A percentile compares a stretch with the other conserved stretches of the same genome.
Conservation (phyloP, 2,888 invertebrate genomes). For the Adineta ricciae region DNA sequence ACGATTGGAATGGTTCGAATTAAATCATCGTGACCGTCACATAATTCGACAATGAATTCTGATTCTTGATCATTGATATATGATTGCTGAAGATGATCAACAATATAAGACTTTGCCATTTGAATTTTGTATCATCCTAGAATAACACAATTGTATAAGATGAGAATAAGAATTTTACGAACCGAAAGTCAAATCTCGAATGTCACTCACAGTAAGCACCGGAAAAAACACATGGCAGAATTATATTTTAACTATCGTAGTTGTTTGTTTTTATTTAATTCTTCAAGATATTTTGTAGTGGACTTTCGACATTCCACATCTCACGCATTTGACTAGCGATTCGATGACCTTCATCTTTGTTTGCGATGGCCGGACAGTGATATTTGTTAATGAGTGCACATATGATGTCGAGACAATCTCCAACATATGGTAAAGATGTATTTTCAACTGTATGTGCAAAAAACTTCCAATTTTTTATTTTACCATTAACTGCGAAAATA, state of each 20-base stretch:
- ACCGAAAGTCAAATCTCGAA: too few species aligned
- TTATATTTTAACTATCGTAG: too few species aligned
- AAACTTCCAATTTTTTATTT: neutral
- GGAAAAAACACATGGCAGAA: too few species aligned
- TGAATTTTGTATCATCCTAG: too few species aligned
- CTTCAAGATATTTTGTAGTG: too few species aligned
- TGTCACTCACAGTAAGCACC: too few species aligned
- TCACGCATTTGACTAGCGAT: too few species aligned
- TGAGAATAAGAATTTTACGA: too few species aligned
- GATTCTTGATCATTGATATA: neutral
- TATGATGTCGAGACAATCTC: neutral
- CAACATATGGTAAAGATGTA: neutral
- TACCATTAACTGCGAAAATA: neutral
- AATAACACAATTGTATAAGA: too few species aligned
- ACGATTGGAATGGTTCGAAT: neutral
- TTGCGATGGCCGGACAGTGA: neutral
- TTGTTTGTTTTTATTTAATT: too few species aligned
- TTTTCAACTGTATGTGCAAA: neutral
- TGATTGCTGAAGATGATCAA: neutral
- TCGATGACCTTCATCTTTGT: too few species aligned
- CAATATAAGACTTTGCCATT: neutral
- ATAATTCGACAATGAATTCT: neutral
- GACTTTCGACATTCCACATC: too few species aligned
- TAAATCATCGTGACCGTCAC: neutral
- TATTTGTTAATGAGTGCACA: neutral